phyloP scores from a whole-genome alignment of 2,113 vertebrate species.

The Xiphias gladius region DNA sequence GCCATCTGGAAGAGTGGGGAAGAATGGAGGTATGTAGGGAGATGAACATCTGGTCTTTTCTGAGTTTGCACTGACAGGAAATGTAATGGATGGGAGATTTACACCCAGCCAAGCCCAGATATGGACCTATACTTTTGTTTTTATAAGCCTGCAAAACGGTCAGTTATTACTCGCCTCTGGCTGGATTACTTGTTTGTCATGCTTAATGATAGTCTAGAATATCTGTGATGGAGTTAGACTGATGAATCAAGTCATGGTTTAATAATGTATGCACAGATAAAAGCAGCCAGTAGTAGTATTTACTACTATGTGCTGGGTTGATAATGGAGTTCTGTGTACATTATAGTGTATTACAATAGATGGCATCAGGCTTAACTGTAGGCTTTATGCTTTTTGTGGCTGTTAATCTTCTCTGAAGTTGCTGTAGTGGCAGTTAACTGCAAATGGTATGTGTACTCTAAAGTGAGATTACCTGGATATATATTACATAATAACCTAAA shows the following conservation, averaged over 20 bases:
- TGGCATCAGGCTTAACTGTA: constrained; percentile 33
- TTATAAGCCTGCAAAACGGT: constrained; percentile 40
- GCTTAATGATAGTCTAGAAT: constrained; percentile 22
- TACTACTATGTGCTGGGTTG: neutral
- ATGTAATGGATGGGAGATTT: constrained; percentile 60
- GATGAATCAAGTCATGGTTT: constrained; percentile 26
- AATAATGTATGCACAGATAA: constrained; percentile 15
- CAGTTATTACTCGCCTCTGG: constrained; percentile 27
- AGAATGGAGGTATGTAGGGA: constrained; percentile 64
- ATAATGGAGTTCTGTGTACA: constrained; percentile 44
- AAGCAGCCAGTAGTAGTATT: constrained; percentile 19
- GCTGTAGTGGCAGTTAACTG: constrained; percentile 8
- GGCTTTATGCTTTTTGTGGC: constrained; percentile 38
- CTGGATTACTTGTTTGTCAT: constrained; percentile 44
- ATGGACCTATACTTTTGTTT: constrained; percentile 50
- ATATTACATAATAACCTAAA: neutral
- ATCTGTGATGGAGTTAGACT: constrained; percentile 29
- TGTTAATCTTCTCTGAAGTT: constrained; percentile 42
- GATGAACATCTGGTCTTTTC: constrained; percentile 76
- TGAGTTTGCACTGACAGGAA: constrained; percentile 51
- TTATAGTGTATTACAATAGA: constrained; percentile 16
- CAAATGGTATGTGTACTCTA: constrained; percentile 1
- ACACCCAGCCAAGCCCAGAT: constrained; percentile 43
- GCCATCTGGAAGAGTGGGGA: constrained; percentile 71
- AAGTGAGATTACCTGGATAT: constrained; percentile 41